Evolutionary conservation across 1,140 invertebrate species (phyloP).

Genomic region (Asbolus verrucosus): DNA sequence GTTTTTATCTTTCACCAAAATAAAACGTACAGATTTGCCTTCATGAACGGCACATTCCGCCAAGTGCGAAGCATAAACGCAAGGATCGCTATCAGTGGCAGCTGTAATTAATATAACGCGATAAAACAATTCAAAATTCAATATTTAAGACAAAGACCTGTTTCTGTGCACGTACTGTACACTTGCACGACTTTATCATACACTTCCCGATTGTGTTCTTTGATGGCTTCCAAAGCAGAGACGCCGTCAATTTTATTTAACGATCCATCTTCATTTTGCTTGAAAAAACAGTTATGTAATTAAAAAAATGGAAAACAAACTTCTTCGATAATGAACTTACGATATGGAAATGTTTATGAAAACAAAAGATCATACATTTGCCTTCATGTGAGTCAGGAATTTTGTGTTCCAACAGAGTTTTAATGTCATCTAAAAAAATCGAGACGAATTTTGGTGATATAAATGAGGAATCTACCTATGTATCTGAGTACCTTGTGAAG

Average conservation of each 20-base stretch:
- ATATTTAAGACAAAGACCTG: constrained; percentile 1
- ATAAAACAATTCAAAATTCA: not conserved
- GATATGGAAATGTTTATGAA: constrained; percentile 35
- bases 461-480: too few relatives aligned
- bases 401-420: constrained; percentile 7
- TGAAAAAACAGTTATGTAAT: too few relatives aligned
- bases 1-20: too few relatives aligned
- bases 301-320: too few relatives aligned
- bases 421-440: constrained; percentile 37
- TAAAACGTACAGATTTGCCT: constrained; percentile 38
- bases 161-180: constrained; percentile 7
- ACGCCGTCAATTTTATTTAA: constrained; percentile 14
- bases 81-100: constrained; percentile 2
- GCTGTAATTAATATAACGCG: constrained; percentile 11
- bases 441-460: too few relatives aligned
- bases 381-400: constrained; percentile 29
- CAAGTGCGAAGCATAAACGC: constrained; percentile 12
- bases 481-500: constrained; percentile 25
- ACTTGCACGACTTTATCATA: constrained; percentile 45
- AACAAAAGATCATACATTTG: constrained; percentile 41
- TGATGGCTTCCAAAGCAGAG: constrained; percentile 40
- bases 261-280: constrained; percentile 40
- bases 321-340: too few relatives aligned
- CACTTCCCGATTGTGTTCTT: constrained; percentile 36
- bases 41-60: constrained; percentile 31